Evolutionary conservation across 37 sponge, comb jelly and placozoan genomes (phyloP).

Genomic region (Chondrosia reniformis): DNA sequence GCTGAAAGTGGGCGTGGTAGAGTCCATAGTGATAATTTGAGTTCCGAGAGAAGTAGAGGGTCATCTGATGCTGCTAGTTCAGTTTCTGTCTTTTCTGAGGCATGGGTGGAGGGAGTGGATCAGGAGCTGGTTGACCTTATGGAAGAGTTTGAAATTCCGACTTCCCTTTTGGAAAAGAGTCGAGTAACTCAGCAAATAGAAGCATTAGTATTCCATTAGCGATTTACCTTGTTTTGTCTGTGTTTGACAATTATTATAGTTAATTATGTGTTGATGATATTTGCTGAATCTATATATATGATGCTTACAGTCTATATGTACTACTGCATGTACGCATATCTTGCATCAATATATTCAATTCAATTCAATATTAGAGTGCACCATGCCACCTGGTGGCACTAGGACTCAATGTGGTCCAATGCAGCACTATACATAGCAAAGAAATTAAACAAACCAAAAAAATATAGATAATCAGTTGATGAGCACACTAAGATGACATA

Average conservation of each 20-base stretch:
- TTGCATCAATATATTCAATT: neutral
- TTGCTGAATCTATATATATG: neutral
- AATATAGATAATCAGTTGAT: no score
- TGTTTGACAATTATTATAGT: no score
- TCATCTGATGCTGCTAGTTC: neutral
- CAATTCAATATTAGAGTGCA: no score
- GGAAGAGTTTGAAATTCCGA: constrained; percentile 77
- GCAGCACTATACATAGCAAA: no score
- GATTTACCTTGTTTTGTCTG: neutral
- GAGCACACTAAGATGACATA: no score
- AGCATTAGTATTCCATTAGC: neutral
- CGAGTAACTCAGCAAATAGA: neutral
- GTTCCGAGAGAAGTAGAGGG: neutral
- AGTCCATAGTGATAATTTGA: neutral
- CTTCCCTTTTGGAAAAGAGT: constrained; percentile 31
- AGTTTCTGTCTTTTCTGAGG: neutral
- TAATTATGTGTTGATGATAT: neutral
- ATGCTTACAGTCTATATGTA: no score
- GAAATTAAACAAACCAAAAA: no score
- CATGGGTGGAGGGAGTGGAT: constrained; percentile 51
- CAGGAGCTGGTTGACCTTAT: constrained; percentile 66
- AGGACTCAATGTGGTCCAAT: no score
- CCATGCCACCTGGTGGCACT: no score
- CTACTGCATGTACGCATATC: neutral
- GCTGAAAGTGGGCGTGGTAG: neutral